These are phyloP conservation scores for Pachypsylla venusta DNA, from an alignment of 1,140 invertebrate species.

Conservation along the genomic window DNA sequence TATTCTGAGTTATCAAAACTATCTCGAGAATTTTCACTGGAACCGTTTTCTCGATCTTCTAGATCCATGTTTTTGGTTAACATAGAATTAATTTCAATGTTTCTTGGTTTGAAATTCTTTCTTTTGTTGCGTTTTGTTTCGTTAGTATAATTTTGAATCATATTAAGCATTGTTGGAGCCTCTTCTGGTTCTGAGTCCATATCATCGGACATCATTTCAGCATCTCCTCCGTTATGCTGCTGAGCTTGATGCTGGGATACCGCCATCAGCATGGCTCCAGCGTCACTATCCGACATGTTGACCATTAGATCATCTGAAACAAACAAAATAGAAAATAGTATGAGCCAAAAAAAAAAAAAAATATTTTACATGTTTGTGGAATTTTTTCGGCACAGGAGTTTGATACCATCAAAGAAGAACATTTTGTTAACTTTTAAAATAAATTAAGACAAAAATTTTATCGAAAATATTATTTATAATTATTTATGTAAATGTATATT, in stretches of 20 bases:
- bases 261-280: slow-evolving; percentile 22
- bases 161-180: slow-evolving; percentile 13
- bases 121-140: slow-evolving; percentile 32
- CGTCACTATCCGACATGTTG: slow-evolving; percentile 26
- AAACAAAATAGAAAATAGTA: slow-evolving; percentile 10
- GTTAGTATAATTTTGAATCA: slow-evolving; percentile 12
- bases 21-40: slow-evolving; percentile 5
- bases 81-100: slow-evolving; percentile 28
- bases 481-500: too few species aligned
- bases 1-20: slow-evolving; percentile 12
- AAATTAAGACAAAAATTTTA: too few species aligned
- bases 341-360: background rate
- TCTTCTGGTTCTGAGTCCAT: slow-evolving; percentile 22
- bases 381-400: too few species aligned
- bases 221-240: slow-evolving; percentile 16
- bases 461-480: too few species aligned
- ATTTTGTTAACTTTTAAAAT: too few species aligned
- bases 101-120: slow-evolving; percentile 36
- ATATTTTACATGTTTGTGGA: too few species aligned
- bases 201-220: slow-evolving; percentile 22
- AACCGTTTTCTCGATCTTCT: slow-evolving; percentile 9
- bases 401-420: too few species aligned
- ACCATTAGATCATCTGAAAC: slow-evolving; percentile 23
- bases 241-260: slow-evolving; percentile 15
- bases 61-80: background rate